Evolutionary conservation across 2,797 vertebrate species (phyloP).

Genomic region (Enteromius trimaculatus): DNA sequence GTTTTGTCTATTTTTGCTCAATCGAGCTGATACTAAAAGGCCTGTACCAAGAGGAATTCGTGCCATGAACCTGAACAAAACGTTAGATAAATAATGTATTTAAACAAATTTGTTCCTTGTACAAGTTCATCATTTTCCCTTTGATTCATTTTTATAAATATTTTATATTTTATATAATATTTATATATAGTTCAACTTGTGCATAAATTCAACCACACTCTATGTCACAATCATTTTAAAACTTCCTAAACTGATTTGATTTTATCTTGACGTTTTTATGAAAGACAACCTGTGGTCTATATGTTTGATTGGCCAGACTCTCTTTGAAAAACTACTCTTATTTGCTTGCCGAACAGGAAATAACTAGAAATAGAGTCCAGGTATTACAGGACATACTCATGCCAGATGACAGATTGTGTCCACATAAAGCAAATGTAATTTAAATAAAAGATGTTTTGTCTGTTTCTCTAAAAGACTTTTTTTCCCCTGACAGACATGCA

Average conservation of each 20-base stretch:
- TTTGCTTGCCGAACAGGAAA: background rate
- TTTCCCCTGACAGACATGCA: constrained; percentile 12
- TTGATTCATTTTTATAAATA: background rate
- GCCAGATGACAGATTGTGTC: background rate
- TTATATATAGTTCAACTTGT: background rate
- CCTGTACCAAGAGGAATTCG: background rate
- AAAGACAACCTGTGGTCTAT: background rate
- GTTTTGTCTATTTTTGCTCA: constrained; percentile 3
- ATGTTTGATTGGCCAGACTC: background rate
- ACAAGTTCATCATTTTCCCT: background rate
- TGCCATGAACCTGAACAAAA: background rate
- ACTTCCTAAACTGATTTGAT: constrained; percentile 3
- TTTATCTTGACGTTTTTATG: background rate
- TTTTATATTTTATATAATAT: no score
- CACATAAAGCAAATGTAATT: constrained; percentile 20
- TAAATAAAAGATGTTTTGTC: constrained; percentile 25
- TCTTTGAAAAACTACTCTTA: background rate
- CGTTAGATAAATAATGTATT: constrained; percentile 5
- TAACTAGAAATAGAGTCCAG: background rate
- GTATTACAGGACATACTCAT: background rate
- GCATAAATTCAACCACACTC: background rate
- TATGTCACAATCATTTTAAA: background rate
- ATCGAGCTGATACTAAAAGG: background rate
- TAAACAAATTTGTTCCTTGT: background rate
- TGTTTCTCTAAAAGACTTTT: constrained; percentile 5